Percentiles rank a stretch among this genome's conserved stretches.
phyloP scores from a whole-genome alignment of 2,797 vertebrate species.

The Allobates femoralis region DNA sequence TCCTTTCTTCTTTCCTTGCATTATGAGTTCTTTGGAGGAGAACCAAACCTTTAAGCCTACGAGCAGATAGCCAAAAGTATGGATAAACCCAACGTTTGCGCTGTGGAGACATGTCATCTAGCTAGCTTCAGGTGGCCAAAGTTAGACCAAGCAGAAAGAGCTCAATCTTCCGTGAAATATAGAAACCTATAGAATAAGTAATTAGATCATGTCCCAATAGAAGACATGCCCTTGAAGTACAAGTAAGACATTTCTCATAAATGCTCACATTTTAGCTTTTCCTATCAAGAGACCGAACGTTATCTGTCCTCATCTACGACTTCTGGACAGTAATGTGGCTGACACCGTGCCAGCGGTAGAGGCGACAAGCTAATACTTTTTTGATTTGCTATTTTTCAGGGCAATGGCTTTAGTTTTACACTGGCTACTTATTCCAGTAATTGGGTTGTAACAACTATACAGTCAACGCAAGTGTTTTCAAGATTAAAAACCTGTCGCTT shows the following conservation, averaged over 20 bases:
- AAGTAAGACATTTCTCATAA: background rate
- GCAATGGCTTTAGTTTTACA: slow-evolving; percentile 33
- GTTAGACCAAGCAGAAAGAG: no score
- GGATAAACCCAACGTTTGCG: no score
- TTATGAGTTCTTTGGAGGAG: no score
- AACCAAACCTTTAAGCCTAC: no score
- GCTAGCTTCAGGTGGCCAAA: no score
- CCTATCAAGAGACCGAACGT: background rate
- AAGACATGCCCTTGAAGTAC: background rate
- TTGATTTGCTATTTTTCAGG: slow-evolving; percentile 55
- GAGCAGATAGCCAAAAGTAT: no score
- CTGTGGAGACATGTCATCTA: no score
- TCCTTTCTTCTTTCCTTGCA: no score
- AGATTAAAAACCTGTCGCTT: slow-evolving; percentile 54
- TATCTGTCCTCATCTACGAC: background rate
- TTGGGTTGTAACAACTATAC: slow-evolving; percentile 45
- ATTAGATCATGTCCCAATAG: background rate
- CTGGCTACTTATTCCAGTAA: slow-evolving; percentile 44
- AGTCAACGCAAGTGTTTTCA: slow-evolving; percentile 28
- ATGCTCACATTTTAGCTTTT: background rate
- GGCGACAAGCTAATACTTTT: slow-evolving; percentile 30
- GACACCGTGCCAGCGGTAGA: background rate
- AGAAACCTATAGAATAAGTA: background rate
- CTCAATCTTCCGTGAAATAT: background rate
- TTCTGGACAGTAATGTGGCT: slow-evolving; percentile 1